Percentiles rank a stretch among this genome's conserved stretches.
Conservation (phyloP, 2,113 vertebrate genomes). For the Nanorana parkeri region DNA sequence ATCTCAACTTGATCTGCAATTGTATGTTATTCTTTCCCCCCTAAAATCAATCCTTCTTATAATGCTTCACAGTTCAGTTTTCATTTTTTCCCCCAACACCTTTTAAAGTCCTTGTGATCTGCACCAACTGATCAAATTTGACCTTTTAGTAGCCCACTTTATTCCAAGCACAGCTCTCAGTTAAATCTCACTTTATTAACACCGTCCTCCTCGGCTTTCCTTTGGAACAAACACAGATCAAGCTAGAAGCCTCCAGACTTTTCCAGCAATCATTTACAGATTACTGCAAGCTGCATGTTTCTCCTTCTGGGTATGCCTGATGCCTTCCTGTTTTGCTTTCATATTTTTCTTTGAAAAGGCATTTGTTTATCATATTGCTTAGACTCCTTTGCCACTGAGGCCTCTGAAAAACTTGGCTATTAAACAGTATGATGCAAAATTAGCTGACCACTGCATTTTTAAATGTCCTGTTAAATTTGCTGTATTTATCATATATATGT, state of each 20-base stretch:
- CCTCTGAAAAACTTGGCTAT: too few species aligned
- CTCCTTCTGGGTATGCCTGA: slow-evolving; percentile 65
- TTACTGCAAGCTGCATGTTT: slow-evolving; percentile 69
- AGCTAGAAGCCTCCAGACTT: slow-evolving; percentile 72
- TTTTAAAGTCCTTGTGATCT: slow-evolving; percentile 75
- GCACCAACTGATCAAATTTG: slow-evolving; percentile 79
- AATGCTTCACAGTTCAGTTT: slow-evolving; percentile 73
- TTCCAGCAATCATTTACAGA: slow-evolving; percentile 77
- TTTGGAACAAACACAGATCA: slow-evolving; percentile 76
- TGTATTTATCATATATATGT: too few species aligned
- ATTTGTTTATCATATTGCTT: slow-evolving; percentile 25
- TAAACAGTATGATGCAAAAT: too few species aligned
- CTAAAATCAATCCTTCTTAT: slow-evolving; percentile 69
- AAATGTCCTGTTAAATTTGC: too few species aligned
- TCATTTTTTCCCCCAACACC: slow-evolving; percentile 72
- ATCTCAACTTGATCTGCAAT: slow-evolving; percentile 80
- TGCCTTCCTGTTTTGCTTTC: slow-evolving; percentile 63
- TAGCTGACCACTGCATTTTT: too few species aligned
- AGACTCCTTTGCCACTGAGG: background rate
- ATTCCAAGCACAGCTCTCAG: slow-evolving; percentile 74
- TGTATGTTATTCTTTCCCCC: slow-evolving; percentile 72
- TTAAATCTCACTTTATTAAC: slow-evolving; percentile 81
- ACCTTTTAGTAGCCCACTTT: slow-evolving; percentile 80
- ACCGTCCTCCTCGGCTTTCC: slow-evolving; percentile 77
- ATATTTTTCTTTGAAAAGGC: too few species aligned